These are phyloP conservation scores for Callyntrura guangdongensis DNA, from an alignment of 2,888 invertebrate species.

Conservation along the genomic window DNA sequence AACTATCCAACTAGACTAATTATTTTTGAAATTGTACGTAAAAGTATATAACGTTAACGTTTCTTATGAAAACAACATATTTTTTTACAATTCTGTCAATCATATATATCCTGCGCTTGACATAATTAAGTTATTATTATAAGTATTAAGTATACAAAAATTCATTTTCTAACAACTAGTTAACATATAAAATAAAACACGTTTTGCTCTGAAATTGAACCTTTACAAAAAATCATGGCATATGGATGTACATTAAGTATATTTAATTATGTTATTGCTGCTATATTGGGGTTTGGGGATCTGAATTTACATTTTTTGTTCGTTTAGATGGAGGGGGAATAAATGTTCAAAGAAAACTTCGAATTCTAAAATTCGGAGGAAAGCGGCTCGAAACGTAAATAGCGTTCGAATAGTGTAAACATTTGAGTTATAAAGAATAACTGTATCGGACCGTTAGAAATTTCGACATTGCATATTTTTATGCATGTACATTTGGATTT, in stretches of 20 bases:
- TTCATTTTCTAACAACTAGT: conserved; percentile 38
- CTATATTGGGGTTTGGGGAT: too few relatives aligned
- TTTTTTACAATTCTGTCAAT: too few relatives aligned
- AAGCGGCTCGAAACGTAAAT: neutral
- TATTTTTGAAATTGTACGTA: neutral
- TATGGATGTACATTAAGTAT: neutral
- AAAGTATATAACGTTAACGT: neutral
- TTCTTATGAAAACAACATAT: too few relatives aligned
- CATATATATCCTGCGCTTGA: neutral
- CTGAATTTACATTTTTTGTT: neutral
- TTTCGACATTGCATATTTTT: too few relatives aligned
- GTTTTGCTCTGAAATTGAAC: conserved; percentile 27
- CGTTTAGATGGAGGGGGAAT: neutral
- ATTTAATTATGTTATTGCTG: neutral
- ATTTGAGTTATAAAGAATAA: neutral
- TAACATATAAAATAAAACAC: conserved; percentile 43
- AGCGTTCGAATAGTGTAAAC: too few relatives aligned
- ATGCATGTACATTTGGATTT: too few relatives aligned
- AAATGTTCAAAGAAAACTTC: neutral
- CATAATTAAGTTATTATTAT: conserved; percentile 29
- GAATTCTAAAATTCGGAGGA: neutral
- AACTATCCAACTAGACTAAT: too few relatives aligned
- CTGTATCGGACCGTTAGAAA: too few relatives aligned
- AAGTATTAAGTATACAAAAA: conserved; percentile 55
- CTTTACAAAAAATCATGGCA: conserved; percentile 45